phyloP scores from a whole-genome alignment of 2,113 vertebrate genomes.

The Dinomys branickii region DNA sequence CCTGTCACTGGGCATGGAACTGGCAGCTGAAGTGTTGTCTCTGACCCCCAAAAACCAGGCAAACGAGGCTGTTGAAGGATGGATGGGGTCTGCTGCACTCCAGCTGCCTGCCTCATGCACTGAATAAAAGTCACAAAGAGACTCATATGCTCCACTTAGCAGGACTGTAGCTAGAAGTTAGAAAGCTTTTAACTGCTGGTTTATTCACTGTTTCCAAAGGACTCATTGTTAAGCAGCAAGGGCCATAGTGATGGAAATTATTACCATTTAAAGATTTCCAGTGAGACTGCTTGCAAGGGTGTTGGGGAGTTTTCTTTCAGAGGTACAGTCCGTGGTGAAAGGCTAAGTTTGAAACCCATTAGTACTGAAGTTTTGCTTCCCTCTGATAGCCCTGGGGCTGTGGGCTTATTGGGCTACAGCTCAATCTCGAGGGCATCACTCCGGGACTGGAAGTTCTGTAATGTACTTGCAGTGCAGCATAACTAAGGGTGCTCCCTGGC shows the following conservation, averaged over 20 bases:
- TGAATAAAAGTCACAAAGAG: slow-evolving; percentile 59
- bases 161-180: slow-evolving; percentile 20
- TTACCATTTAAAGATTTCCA: slow-evolving; percentile 42
- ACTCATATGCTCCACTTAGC: slow-evolving; percentile 15
- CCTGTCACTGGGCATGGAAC: slow-evolving; percentile 39
- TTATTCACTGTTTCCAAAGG: slow-evolving; percentile 66
- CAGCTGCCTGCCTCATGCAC: not conserved
- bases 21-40: slow-evolving; percentile 66
- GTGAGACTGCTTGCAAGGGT: slow-evolving; percentile 41
- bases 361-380: not conserved
- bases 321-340: not conserved
- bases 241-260: slow-evolving; percentile 53
- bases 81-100: not conserved
- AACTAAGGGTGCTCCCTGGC: not conserved
- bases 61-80: slow-evolving; percentile 63
- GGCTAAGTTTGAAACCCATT: not conserved
- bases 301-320: not conserved
- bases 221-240: slow-evolving; percentile 59
- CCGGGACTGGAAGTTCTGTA: not conserved
- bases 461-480: not conserved
- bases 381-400: not conserved
- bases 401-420: not conserved
- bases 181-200: slow-evolving; percentile 31
- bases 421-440: not conserved
- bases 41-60: slow-evolving; percentile 47